A percentile compares a stretch with the other conserved stretches of the same genome.
Conservation (phyloP, 2,113 vertebrate genomes). For the Chamaea fasciata region DNA sequence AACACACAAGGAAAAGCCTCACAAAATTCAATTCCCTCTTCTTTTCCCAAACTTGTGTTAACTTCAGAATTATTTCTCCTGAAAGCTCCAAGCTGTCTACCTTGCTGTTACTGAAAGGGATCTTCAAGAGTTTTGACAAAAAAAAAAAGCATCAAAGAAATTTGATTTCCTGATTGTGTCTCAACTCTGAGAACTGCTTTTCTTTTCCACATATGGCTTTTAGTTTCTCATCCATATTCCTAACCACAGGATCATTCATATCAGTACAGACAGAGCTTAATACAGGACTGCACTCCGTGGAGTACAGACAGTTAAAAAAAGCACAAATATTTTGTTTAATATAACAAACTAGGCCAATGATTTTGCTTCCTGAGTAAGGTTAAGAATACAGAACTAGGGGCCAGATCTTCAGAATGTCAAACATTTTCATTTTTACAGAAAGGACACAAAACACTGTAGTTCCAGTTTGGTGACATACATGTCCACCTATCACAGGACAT, state of each 20-base stretch:
- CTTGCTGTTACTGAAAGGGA: neutral
- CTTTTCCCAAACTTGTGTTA: neutral
- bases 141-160: neutral
- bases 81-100: neutral
- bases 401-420: neutral
- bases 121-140: neutral
- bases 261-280: neutral
- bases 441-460: neutral
- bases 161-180: neutral
- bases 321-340: neutral
- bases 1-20: neutral
- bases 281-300: neutral
- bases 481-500: neutral
- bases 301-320: neutral
- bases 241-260: neutral
- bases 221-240: neutral
- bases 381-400: neutral
- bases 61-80: neutral
- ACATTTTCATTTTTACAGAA: neutral
- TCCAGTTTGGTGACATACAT: neutral
- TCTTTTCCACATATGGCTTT: neutral
- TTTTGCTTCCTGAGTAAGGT: neutral
- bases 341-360: neutral
- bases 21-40: neutral
- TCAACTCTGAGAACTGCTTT: neutral